Evolutionary conservation across 35 echinoderm and acorn worm species (phyloP), one percentile per base, ranked within the genome.

Genomic region (Apostichopus parvimensis): DNA sequence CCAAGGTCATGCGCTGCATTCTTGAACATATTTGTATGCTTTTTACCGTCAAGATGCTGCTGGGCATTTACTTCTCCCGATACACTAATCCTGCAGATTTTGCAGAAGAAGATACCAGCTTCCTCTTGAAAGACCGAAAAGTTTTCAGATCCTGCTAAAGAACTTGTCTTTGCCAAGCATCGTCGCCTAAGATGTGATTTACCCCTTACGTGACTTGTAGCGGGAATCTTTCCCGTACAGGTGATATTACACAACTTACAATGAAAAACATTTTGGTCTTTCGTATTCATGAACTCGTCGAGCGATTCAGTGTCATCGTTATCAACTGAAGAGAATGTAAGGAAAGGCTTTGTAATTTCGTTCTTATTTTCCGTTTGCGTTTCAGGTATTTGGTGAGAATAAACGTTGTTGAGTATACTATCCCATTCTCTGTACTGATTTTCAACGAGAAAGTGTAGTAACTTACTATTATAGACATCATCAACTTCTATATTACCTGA

Each of bases 41-140:
- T 56, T 24, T 87, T 87, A 61, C 83, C 83, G 1, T 61, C 58
- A 9, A 87, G 13, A 61, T 87, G 83, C 26, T 87, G 83, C 9
- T 66, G 14, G 18, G 83, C 83, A 66, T 53, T 53, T 59, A 59
- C 83, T 8, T 57, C 56, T 57, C 83, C 83, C 0, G 83, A 87
- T 24, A 87, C 55, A 12, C 53, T 57, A 24, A 87, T 53, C 17
- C 22, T 58, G 24, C 83, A 87, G 59, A 87, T n/a, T 0, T 1
- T 87, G 26, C 83, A 87, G 58, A 87, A 64, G 21, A 61, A 87
- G 52, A 22, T n/a, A 0, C 83, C 83, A 6, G 53, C 59, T 57
- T 87, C 59, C 52, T 28, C 52, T 18, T 80, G 9, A 53, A 80
- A 80, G 54, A 80, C 78, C 52, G 78, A 80, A 9, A 80, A 80